A percentile compares a stretch with the other conserved stretches of the same genome.
Evolutionary conservation across 2,113 vertebrate species (phyloP).

Genomic region (Eleginops maclovinus): DNA sequence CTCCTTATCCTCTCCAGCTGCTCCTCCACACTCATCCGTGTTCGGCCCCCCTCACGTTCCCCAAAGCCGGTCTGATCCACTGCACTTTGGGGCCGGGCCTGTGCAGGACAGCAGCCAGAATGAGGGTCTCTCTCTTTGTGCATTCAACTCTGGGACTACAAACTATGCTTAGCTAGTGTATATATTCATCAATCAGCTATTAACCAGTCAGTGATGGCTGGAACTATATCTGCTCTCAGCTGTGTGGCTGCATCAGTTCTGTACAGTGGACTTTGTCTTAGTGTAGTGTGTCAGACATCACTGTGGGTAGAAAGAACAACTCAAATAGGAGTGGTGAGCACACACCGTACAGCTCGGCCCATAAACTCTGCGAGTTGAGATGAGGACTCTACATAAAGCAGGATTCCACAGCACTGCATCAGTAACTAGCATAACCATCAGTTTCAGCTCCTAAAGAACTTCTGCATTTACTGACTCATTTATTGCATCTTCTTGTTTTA

Average conservation of each 20-base stretch:
- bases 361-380: not conserved
- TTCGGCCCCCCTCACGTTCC: conserved; percentile 86
- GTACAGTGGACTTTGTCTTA: too few relatives aligned
- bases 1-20: conserved; percentile 95
- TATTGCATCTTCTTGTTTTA: not conserved
- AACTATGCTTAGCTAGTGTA: too few relatives aligned
- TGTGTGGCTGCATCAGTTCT: too few relatives aligned
- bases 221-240: too few relatives aligned
- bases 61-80: conserved; percentile 89
- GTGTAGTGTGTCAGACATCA: too few relatives aligned
- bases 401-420: not conserved
- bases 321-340: not conserved
- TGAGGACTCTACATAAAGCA: not conserved
- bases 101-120: not conserved
- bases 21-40: conserved; percentile 95
- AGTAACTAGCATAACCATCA: not conserved
- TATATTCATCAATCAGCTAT: too few relatives aligned
- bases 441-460: not conserved
- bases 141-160: not conserved
- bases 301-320: too few relatives aligned
- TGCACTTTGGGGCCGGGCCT: conserved; percentile 93
- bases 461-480: not conserved
- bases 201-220: too few relatives aligned
- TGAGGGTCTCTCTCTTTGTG: not conserved
- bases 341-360: not conserved